Evolutionary conservation across 2,113 vertebrate genomes (phyloP).

Genomic region (Grammomys surdaster): DNA sequence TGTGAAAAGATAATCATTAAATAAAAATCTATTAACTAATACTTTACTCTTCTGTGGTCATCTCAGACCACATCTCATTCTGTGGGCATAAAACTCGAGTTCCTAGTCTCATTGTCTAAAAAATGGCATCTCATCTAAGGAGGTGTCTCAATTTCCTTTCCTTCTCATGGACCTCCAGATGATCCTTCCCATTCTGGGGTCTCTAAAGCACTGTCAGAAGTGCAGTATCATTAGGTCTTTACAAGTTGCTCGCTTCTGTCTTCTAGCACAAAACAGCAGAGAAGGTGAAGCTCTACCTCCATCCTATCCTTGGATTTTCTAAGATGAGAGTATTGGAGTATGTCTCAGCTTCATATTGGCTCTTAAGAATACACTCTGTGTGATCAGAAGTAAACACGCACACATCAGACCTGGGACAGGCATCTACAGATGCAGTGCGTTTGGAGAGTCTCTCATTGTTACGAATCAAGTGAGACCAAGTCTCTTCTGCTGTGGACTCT

Average conservation of each 20-base stretch:
- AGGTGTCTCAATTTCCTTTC: neutral
- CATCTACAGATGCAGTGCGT: accelerated
- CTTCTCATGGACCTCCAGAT: neutral
- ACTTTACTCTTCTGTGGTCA: neutral
- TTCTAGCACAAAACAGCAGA: neutral
- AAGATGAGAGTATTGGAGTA: neutral
- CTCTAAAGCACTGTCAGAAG: no score
- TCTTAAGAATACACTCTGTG: neutral
- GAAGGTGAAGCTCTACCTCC: neutral
- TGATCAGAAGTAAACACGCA: neutral
- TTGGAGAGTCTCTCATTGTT: neutral
- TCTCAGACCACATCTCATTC: no score
- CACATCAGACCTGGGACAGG: neutral
- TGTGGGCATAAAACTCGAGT: neutral
- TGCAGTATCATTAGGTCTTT: neutral
- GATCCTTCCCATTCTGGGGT: no score
- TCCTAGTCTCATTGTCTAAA: neutral
- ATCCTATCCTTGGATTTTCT: neutral
- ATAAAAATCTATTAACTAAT: neutral
- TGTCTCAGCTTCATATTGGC: neutral
- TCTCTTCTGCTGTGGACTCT: neutral
- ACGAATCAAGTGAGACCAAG: no score
- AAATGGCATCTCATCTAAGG: neutral
- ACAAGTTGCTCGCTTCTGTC: neutral
- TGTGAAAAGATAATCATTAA: neutral